These are phyloP conservation scores for Helostoma temminkii DNA, from an alignment of 2,797 vertebrate species.

Conservation along the genomic window DNA sequence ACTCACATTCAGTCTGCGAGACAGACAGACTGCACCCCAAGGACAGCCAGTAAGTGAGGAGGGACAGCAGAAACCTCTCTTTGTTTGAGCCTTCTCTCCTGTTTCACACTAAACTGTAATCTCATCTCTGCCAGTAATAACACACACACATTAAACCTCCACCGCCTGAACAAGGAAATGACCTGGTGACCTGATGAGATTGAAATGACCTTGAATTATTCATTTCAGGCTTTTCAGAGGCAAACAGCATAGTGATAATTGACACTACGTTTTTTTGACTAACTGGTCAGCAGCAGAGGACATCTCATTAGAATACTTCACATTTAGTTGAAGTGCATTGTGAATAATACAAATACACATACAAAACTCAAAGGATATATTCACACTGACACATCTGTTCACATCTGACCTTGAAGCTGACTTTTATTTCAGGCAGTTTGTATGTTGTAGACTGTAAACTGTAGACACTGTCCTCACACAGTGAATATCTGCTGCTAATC, in stretches of 20 bases:
- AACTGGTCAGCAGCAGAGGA: no score
- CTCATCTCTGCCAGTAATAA: conserved; percentile 73
- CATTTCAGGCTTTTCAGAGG: conserved; percentile 39
- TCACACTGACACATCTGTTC: background rate
- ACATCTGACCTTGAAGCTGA: no score
- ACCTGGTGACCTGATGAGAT: conserved; percentile 52
- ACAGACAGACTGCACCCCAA: conserved; percentile 59
- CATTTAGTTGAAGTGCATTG: no score
- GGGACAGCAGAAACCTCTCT: conserved; percentile 41
- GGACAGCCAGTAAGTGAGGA: conserved; percentile 64
- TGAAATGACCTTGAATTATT: conserved; percentile 64
- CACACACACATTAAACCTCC: conserved; percentile 8
- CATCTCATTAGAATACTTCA: background rate
- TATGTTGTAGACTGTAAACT: no score
- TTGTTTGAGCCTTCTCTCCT: conserved; percentile 59
- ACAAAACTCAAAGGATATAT: no score
- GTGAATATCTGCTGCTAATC: no score
- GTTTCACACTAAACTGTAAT: conserved; percentile 72
- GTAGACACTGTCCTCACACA: no score
- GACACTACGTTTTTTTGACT: conserved; percentile 17
- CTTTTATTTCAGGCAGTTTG: no score
- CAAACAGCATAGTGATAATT: conserved; percentile 1
- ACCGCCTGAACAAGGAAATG: conserved; percentile 22
- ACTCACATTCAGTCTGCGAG: conserved; percentile 50
- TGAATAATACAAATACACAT: no score